Percentiles rank a stretch among this genome's conserved stretches.
Evolutionary conservation across 2,113 vertebrate genomes (phyloP).

Genomic region (Strix aluco): DNA sequence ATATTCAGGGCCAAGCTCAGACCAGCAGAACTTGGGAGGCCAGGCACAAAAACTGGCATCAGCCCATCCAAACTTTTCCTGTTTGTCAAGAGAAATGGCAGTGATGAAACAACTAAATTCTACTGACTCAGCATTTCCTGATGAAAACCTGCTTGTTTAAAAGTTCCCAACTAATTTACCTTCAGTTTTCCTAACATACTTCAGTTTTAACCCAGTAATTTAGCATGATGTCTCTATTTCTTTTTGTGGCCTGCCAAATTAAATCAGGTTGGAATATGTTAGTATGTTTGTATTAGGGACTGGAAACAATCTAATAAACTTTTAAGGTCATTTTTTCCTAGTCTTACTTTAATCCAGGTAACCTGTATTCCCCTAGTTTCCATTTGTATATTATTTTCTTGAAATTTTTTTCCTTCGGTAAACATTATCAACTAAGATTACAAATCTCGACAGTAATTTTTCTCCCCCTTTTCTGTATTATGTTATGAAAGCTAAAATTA

Average conservation of each 20-base stretch:
- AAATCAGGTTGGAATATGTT: neutral
- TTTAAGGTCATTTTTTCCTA: neutral
- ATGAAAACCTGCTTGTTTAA: neutral
- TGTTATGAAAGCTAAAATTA: neutral
- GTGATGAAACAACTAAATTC: fast-evolving
- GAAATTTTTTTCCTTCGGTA: neutral
- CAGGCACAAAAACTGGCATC: neutral
- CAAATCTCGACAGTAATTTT: neutral
- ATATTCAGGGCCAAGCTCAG: neutral
- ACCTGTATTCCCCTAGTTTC: neutral
- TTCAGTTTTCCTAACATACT: neutral
- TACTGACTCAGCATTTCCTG: neutral
- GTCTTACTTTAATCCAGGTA: neutral
- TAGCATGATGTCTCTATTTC: neutral
- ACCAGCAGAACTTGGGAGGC: neutral
- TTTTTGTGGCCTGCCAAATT: neutral
- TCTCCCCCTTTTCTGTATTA: neutral
- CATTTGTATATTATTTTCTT: neutral
- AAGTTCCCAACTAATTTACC: neutral
- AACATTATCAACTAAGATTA: neutral
- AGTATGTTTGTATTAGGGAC: neutral
- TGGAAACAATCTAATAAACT: neutral
- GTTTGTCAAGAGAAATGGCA: neutral
- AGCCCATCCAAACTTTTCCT: neutral
- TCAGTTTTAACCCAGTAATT: neutral